Evolutionary conservation across 2,888 invertebrate species (phyloP), one percentile per base, ranked within the genome.

Genomic region (Rhamnusium bicolor): DNA sequence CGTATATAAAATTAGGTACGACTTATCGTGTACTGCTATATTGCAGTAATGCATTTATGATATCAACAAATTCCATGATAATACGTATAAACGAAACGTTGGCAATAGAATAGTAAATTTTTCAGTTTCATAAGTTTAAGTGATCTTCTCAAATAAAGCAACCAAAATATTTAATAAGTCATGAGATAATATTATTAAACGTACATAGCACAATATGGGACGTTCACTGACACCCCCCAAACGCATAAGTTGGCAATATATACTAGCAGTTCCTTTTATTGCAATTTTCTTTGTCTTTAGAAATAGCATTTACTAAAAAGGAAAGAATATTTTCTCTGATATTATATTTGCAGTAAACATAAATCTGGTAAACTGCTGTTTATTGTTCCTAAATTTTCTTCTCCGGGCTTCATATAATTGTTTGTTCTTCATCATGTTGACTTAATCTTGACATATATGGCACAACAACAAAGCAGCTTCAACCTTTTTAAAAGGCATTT

Each of bases 361-460:
- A 73, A 73, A 73, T 73, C 73, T 53, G 70, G 46, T 29, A 56
- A 71, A 73, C 46, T 47, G 62, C 60, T 71, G 73, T 71, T 70
- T 73, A 73, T 70, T 71, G 73, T 66, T 70, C 70, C 60, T 65
- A 61, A 71, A 71, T 71, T 73, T 69, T 53, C 60, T 60, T 60
- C 66, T 73, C 29, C 32, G 32, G 53, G 67, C 66, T 66, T 71
- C 67, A 71, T 73, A 73, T 73, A 73, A 73, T 73, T 73, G 73
- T 73, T 73, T 73, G 73, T 73, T 60, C 58, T 73, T 62, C 71
- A 73, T 73, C 73, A 73, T 67, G 70, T 66, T 54, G 73, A 73
- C 73, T 73, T 73, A 73, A 73, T 73, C 73, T 54, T 66, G 73
- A 73, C 73, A 21, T 73, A 73, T 73, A 73, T 71, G 53, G 66